Evolutionary conservation across 92 coral and sea anemone genomes (phyloP).

Genomic region (Pocillopora grandis): DNA sequence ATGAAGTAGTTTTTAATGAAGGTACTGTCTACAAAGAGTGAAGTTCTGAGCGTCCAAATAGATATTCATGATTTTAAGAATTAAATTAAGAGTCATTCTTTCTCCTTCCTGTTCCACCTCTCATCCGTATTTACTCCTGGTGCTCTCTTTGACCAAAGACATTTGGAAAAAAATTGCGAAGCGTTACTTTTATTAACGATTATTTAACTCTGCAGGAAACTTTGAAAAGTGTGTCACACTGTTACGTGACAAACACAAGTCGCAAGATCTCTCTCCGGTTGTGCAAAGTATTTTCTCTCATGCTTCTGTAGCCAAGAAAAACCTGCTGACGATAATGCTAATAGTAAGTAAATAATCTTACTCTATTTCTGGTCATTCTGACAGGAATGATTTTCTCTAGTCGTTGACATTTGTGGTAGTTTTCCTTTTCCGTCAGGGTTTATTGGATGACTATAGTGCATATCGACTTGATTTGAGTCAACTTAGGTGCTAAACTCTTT

Average conservation of each 20-base stretch:
- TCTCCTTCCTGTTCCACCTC: too few relatives aligned
- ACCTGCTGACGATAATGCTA: slow-evolving; percentile 75
- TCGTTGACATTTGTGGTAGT: neutral
- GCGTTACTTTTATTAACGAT: too few relatives aligned
- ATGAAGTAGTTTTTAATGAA: slow-evolving; percentile 89
- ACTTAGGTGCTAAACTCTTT: neutral
- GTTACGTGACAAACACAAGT: slow-evolving; percentile 86
- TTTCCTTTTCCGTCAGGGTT: too few relatives aligned
- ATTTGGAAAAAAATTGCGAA: too few relatives aligned
- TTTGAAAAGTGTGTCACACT: slow-evolving; percentile 91
- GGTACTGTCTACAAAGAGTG: slow-evolving; percentile 36
- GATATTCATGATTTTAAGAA: too few relatives aligned
- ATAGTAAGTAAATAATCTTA: slow-evolving; percentile 63
- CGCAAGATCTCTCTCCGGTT: slow-evolving; percentile 70
- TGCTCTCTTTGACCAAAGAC: too few relatives aligned
- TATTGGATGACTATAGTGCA: too few relatives aligned
- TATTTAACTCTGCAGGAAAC: slow-evolving; percentile 65
- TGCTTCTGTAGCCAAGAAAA: slow-evolving; percentile 82
- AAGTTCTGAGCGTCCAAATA: neutral
- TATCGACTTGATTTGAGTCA: neutral
- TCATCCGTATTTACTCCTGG: too few relatives aligned
- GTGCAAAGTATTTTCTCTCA: slow-evolving; percentile 92
- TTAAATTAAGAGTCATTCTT: too few relatives aligned
- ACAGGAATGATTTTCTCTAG: too few relatives aligned
- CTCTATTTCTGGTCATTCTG: neutral